These are phyloP conservation scores for Drosophila elegans DNA, from an alignment of 1,140 invertebrate species.

Conservation along the genomic window DNA sequence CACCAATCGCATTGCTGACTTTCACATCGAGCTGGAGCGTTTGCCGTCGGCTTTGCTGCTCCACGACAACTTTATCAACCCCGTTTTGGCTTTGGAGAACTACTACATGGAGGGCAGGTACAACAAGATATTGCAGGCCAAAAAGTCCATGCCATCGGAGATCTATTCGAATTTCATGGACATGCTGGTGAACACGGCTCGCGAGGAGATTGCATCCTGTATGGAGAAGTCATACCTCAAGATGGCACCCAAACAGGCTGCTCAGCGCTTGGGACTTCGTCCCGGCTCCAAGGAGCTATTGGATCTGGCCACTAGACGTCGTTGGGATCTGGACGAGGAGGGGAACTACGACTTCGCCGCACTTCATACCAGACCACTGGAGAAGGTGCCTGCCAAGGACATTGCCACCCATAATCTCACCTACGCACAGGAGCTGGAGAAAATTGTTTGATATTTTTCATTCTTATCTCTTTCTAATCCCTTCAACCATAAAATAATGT, in stretches of 20 bases:
- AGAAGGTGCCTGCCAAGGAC: slow-evolving; percentile 93
- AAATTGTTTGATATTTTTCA: slow-evolving; percentile 93
- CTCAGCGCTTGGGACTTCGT: slow-evolving; percentile 94
- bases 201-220: slow-evolving; percentile 98
- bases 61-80: slow-evolving; percentile 96
- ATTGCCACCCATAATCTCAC: slow-evolving; percentile 96
- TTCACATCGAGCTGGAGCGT: slow-evolving; percentile 98
- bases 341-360: slow-evolving; percentile 92
- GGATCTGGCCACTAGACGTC: slow-evolving; percentile 91
- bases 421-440: slow-evolving; percentile 99
- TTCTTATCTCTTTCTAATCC: slow-evolving; percentile 34
- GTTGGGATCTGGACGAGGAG: slow-evolving; percentile 92
- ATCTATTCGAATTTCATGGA: slow-evolving; percentile 99
- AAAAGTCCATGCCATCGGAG: slow-evolving; percentile 95
- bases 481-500: slow-evolving; percentile 57
- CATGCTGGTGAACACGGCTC: slow-evolving; percentile 97
- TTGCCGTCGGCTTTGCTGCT: slow-evolving; percentile 95
- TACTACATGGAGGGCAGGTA: slow-evolving; percentile 99
- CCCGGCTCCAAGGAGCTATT: slow-evolving; percentile 89
- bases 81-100: slow-evolving; percentile 98
- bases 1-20: slow-evolving; percentile 99
- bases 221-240: slow-evolving; percentile 98
- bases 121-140: slow-evolving; percentile 92
- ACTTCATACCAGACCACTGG: slow-evolving; percentile 89
- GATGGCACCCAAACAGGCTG: slow-evolving; percentile 94